Percentiles rank a stretch among this genome's conserved stretches.
Evolutionary conservation across 1,140 invertebrate genomes (phyloP).

Genomic region (Akabosia matsudoensis): DNA sequence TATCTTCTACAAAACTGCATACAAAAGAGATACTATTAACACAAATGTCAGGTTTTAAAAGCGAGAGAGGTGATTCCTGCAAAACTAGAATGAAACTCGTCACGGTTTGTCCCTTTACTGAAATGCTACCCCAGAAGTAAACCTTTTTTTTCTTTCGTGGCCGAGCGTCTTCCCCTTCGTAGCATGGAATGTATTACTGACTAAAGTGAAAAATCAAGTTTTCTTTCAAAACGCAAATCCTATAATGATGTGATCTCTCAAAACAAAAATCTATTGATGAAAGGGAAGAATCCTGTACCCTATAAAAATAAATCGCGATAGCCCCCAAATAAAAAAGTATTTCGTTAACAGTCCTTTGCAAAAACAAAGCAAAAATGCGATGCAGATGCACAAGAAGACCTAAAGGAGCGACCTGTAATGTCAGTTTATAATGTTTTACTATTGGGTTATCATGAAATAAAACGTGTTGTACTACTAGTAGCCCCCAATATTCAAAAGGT

Average conservation of each 20-base stretch:
- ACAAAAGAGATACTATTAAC: no score
- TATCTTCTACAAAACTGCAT: no score
- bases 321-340: neutral
- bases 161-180: neutral
- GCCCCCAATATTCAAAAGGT: no score
- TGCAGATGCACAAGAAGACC: neutral
- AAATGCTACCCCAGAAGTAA: neutral
- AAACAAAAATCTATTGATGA: constrained; percentile 1
- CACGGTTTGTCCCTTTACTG: neutral
- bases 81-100: constrained; percentile 21
- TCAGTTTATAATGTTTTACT: neutral
- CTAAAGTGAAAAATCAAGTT: constrained; percentile 11
- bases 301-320: neutral
- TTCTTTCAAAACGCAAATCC: neutral
- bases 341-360: neutral
- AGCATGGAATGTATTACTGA: neutral
- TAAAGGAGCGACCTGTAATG: constrained; percentile 9
- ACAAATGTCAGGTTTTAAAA: no score
- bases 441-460: no score
- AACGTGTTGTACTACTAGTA: neutral
- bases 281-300: neutral
- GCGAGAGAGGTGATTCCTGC: constrained; percentile 17
- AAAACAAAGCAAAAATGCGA: neutral
- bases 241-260: neutral
- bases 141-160: neutral